These are phyloP conservation scores for Philaenus spumarius DNA, from an alignment of 1,140 invertebrate species.

Conservation along the genomic window DNA sequence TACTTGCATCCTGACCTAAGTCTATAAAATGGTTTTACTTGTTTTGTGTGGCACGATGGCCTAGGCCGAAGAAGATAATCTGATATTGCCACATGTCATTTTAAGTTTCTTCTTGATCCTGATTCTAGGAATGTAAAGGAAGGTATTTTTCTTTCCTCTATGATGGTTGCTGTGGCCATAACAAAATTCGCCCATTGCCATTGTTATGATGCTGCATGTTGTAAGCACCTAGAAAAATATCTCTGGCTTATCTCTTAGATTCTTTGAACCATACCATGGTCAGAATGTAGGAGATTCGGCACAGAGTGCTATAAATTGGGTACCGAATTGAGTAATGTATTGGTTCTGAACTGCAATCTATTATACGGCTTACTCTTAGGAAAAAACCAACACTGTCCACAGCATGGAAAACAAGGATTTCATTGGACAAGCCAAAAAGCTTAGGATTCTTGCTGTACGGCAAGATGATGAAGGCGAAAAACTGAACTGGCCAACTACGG, in stretches of 20 bases:
- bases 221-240: slow-evolving; percentile 6
- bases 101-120: not conserved
- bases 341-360: not conserved
- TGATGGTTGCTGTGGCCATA: slow-evolving; percentile 4
- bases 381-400: not conserved
- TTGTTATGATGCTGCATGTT: slow-evolving; percentile 10
- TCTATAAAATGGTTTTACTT: slow-evolving; percentile 7
- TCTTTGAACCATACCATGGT: slow-evolving; percentile 14
- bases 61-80: not conserved
- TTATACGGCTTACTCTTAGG: not conserved
- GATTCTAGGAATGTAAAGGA: not conserved
- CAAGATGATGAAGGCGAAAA: slow-evolving; percentile 3
- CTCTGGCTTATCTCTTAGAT: not conserved
- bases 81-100: slow-evolving; percentile 1
- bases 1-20: slow-evolving; percentile 12
- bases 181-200: slow-evolving; percentile 8
- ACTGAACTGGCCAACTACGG: slow-evolving; percentile 2
- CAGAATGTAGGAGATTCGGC: slow-evolving; percentile 13
- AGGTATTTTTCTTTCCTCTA: not conserved
- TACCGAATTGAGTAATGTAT: not conserved
- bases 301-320: slow-evolving; percentile 9
- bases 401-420: slow-evolving; percentile 1
- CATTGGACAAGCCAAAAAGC: not conserved
- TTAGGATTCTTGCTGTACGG: slow-evolving; percentile 1
- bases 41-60: slow-evolving; percentile 12